phyloP scores from a whole-genome alignment of 2,888 invertebrate species.

The Xestia rhomboidea region DNA sequence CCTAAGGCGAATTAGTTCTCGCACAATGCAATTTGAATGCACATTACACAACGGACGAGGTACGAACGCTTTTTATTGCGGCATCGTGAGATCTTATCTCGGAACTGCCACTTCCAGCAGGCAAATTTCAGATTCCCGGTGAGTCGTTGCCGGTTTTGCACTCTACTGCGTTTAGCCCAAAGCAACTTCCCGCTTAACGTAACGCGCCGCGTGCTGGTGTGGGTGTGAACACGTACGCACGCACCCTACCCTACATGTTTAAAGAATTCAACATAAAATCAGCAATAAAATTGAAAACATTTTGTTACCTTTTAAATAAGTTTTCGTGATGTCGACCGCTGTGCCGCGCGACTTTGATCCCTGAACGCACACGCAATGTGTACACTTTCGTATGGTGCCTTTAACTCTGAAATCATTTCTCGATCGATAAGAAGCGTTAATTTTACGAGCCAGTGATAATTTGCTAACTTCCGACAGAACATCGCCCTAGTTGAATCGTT shows the following conservation, averaged over 20 bases:
- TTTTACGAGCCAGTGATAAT: constrained; percentile 91
- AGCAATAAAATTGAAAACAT: constrained; percentile 91
- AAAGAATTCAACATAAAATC: constrained; percentile 91
- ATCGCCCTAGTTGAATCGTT: constrained; percentile 89
- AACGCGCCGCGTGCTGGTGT: constrained; percentile 75
- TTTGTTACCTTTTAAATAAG: constrained; percentile 91
- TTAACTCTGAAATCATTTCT: constrained; percentile 85
- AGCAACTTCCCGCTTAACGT: constrained; percentile 76
- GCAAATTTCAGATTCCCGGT: constrained; percentile 88
- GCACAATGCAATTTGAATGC: constrained; percentile 91
- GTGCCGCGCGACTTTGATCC: constrained; percentile 81
- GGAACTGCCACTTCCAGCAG: constrained; percentile 90
- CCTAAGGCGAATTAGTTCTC: constrained; percentile 91
- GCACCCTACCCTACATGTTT: constrained; percentile 84
- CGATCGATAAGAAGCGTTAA: constrained; percentile 90
- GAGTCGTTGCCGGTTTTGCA: constrained; percentile 76
- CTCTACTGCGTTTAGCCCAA: constrained; percentile 78
- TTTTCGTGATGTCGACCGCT: constrained; percentile 79
- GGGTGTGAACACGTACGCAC: constrained; percentile 81
- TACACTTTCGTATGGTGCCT: constrained; percentile 76
- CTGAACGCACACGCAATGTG: constrained; percentile 76
- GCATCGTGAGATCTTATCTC: constrained; percentile 91
- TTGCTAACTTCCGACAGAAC: constrained; percentile 90
- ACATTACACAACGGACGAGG: constrained; percentile 91
- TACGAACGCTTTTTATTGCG: constrained; percentile 90